A percentile compares a stretch with the other conserved stretches of the same genome.
Conservation (phyloP, 2,113 vertebrate genomes). For the Scomber japonicus region DNA sequence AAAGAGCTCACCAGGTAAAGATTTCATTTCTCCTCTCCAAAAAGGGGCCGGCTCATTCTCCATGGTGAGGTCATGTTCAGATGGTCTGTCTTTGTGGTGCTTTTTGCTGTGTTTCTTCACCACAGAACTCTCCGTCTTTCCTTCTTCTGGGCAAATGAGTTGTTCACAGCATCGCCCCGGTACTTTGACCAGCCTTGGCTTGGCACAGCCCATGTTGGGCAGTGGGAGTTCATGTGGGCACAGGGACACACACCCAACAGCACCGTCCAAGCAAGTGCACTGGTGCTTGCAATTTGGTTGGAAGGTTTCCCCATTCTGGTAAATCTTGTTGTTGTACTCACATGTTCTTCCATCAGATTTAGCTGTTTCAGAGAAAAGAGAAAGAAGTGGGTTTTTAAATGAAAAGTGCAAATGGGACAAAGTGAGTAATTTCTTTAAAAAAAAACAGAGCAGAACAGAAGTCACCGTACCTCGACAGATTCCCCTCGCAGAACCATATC, state of each 20-base stretch:
- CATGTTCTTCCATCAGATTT: slow-evolving; percentile 94
- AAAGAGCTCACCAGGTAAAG: slow-evolving; percentile 88
- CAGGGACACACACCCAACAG: slow-evolving; percentile 93
- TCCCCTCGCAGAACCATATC: slow-evolving; percentile 86
- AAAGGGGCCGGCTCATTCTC: slow-evolving; percentile 88
- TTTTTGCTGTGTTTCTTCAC: slow-evolving; percentile 47
- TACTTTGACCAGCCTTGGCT: slow-evolving; percentile 90
- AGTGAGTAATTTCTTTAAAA: neutral
- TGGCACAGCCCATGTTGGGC: slow-evolving; percentile 90
- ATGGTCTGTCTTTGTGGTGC: slow-evolving; percentile 75
- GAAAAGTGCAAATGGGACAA: neutral
- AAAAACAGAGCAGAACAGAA: neutral
- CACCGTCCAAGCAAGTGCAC: slow-evolving; percentile 95
- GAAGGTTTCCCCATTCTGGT: slow-evolving; percentile 96
- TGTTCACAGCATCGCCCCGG: slow-evolving; percentile 92
- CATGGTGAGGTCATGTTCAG: slow-evolving; percentile 86
- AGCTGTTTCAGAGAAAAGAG: slow-evolving; percentile 81
- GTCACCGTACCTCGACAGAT: slow-evolving; percentile 93
- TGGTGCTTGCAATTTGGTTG: slow-evolving; percentile 97
- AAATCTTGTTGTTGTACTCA: slow-evolving; percentile 95
- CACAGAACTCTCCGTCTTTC: slow-evolving; percentile 51
- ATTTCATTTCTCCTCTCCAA: slow-evolving; percentile 86
- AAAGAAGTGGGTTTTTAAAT: neutral
- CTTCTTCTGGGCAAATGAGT: slow-evolving; percentile 87
- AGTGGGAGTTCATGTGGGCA: slow-evolving; percentile 92